Evolutionary conservation across 2,888 invertebrate species (phyloP), one percentile per base, ranked within the genome.

Genomic region (Pachymerium ferrugineum): DNA sequence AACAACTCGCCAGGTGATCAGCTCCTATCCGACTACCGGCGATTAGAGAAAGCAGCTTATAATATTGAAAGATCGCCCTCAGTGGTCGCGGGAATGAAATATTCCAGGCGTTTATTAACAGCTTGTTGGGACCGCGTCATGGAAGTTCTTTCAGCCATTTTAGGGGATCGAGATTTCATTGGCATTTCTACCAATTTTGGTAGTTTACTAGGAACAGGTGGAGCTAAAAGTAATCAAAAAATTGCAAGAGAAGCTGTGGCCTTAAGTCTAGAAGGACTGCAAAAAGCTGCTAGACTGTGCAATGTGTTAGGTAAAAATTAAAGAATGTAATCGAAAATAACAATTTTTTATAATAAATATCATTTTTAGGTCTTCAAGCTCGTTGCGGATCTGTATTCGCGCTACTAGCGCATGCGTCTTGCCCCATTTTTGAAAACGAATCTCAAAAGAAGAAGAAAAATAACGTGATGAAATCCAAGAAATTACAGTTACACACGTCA

Each of bases 51-150:
- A 80, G 92, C 92, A 0, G 87, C 88, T 0, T 88, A 88, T 19
- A 88, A 87, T 77, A 86, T 85, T n/a, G 89, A 89, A 75, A 87
- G 87, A 6, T 86, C 87, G 14, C 87, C 89, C 0, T 89, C 91
- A 78, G 87, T 89, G 14, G 91, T 91, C 79, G 93, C 93, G 0
- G 72, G 83, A 29, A 77, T 81, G 74, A 83, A 83, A 76, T 80
- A 86, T 72, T 81, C 83, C n/a, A 80, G 84, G 3, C 81, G 91
- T 74, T 89, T 96, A 35, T 82, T 97, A 71, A 93, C 93, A 0
- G 92, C 93, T 79, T 94, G 94, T 80, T 97, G 96, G 96, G 90
- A 91, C 42, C 92, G 93, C 0, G 91, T 95, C 86, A 89, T 96
- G 75, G 90, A 91, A 16, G 93, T 97, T 0, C 84, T 96, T 16